Base-by-base conservation (phyloP, 2,113 vertebrate genomes). In the Rana temporaria region DNA sequence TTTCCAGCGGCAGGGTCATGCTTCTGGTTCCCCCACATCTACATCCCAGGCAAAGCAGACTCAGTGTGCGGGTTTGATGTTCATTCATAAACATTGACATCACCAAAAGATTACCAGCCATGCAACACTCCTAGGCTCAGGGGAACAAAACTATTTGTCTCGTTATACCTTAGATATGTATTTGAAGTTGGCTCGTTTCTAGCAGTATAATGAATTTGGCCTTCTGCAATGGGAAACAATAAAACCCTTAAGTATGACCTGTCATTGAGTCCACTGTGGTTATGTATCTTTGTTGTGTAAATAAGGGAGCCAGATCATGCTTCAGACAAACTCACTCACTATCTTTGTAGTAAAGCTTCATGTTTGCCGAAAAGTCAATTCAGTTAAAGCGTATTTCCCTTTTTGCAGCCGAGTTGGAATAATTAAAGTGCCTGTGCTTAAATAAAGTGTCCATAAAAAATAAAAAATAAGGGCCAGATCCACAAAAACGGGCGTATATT, bases 101-200 rank as follows among this genome's bases (percentile, higher is more conserved):
- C 53, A 79, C 18, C 19, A 60, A 20, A 38, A 80, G 56, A 53
- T 52, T 57, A 79, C 11, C 34, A 68, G 53, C 59, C 77, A 68
- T 42, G 64, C 65, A 79, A 24, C 42, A 76, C n/a, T 48, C 17
- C 24, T n/a, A n/a, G 12, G 76, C 78, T 67, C 66, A 62, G 56
- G 55, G 34, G 66, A 80, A 70, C 22, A 70, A 26, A 52, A 62
- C 78, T 26, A 59, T 80, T 80, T 80, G 66, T 71, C 60, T 80
- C 32, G 52, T 70, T 62, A 30, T 42, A 79, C 78, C 67, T 60
- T 60, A 69, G 78, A 70, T 62, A 19, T 62, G 42, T 60, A 55
- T 57, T 79, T 80, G 65, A 80, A 52, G 78, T 80, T 60, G 32
- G 32, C 55, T 80, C 70, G 70, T 80, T 80, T 60, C 66, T 22